Evolutionary conservation across 2,888 invertebrate species (phyloP).

Genomic region (Folsomia candida): DNA sequence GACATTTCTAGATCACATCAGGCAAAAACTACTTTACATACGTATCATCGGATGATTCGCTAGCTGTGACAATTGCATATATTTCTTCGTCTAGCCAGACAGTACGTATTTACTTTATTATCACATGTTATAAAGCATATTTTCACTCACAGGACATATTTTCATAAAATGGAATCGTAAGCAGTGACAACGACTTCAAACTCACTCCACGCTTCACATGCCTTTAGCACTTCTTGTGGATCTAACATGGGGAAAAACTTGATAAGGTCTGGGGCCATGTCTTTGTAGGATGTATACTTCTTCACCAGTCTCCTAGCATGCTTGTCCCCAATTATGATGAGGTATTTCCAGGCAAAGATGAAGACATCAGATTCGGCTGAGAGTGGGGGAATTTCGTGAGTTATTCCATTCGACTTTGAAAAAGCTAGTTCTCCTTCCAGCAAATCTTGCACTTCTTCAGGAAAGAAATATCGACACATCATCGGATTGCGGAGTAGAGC

Average conservation of each 20-base stretch:
- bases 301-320: constrained; percentile 22
- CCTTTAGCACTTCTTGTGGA: constrained; percentile 10
- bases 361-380: constrained; percentile 19
- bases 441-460: constrained; percentile 17
- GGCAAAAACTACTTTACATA: too few species aligned
- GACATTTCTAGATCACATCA: too few species aligned
- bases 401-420: constrained; percentile 16
- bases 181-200: constrained; percentile 11
- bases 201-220: constrained; percentile 10
- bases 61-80: background rate
- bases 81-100: too few species aligned
- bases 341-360: constrained; percentile 24
- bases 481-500: constrained; percentile 16
- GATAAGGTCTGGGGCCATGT: constrained; percentile 22
- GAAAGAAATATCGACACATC: constrained; percentile 24
- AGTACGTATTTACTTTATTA: too few species aligned
- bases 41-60: background rate
- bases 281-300: constrained; percentile 21
- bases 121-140: too few species aligned
- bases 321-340: constrained; percentile 23
- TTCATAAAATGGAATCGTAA: constrained; percentile 26
- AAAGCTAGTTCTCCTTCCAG: background rate
- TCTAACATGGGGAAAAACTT: constrained; percentile 30
- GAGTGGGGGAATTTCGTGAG: background rate
- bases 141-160: too few species aligned